These are phyloP conservation scores for Brachyistius frenatus DNA, from an alignment of 2,113 vertebrate species.

Conservation along the genomic window DNA sequence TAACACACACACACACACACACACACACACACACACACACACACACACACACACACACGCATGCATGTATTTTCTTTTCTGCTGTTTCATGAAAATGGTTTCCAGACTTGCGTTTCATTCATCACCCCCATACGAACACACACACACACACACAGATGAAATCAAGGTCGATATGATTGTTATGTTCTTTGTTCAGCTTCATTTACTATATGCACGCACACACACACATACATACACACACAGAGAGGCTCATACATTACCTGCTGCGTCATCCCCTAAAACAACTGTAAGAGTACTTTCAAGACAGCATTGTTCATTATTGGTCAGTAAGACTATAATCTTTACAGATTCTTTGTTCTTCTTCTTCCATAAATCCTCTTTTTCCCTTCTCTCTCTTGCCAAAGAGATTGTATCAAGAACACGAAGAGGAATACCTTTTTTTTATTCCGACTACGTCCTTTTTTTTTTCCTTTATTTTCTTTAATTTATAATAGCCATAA, in stretches of 20 bases:
- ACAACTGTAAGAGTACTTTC: slow-evolving; percentile 30
- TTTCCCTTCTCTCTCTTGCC: neutral
- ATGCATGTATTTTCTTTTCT: slow-evolving; percentile 53
- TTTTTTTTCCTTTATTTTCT: neutral
- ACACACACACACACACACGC: slow-evolving; percentile 19
- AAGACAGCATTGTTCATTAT: slow-evolving; percentile 14
- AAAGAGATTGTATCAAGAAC: neutral
- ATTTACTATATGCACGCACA: slow-evolving; percentile 26
- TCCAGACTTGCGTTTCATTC: slow-evolving; percentile 59
- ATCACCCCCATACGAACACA: slow-evolving; percentile 34
- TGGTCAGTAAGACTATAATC: slow-evolving; percentile 9
- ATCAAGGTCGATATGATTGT: slow-evolving; percentile 36
- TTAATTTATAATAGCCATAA: slow-evolving; percentile 18
- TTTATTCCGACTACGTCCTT: neutral
- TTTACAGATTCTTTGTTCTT: neutral
- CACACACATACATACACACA: neutral
- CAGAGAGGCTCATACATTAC: neutral
- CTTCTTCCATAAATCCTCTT: neutral
- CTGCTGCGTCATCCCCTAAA: slow-evolving; percentile 34
- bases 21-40: slow-evolving; percentile 31
- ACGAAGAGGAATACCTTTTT: neutral
- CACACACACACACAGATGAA: slow-evolving; percentile 21
- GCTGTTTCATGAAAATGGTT: slow-evolving; percentile 69
- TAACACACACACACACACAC: slow-evolving; percentile 25
- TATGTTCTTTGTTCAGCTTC: slow-evolving; percentile 45